A percentile compares a stretch with the other conserved stretches of the same genome.
phyloP scores from a whole-genome alignment of 2,888 invertebrate genomes.

The Pantelozetes paolii region DNA sequence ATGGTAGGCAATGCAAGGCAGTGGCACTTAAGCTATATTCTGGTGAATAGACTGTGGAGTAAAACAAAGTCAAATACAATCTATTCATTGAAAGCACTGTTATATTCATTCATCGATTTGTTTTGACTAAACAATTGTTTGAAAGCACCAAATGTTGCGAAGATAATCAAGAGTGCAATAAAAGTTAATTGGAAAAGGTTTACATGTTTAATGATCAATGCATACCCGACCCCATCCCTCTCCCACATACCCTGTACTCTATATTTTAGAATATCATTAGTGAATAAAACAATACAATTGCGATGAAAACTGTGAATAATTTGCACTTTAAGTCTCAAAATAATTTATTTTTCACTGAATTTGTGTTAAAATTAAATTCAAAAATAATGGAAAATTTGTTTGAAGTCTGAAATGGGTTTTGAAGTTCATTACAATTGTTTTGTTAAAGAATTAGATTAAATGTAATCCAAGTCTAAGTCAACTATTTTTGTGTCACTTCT shows the following conservation, averaged over 20 bases:
- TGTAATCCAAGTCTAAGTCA: no score
- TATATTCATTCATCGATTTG: constrained; percentile 37
- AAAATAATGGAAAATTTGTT: not conserved
- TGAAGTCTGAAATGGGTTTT: no score
- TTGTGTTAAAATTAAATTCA: not conserved
- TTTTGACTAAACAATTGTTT: constrained; percentile 36
- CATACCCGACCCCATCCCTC: not conserved
- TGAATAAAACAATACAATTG: not conserved
- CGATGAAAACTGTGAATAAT: constrained; percentile 6
- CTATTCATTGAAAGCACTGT: constrained; percentile 2
- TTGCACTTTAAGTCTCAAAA: constrained; percentile 7
- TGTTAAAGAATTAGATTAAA: no score
- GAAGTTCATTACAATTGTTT: no score
- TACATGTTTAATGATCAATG: constrained; percentile 25
- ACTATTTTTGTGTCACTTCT: no score
- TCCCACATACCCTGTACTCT: not conserved
- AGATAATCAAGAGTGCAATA: constrained; percentile 37
- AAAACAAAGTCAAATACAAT: constrained; percentile 9
- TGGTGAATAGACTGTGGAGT: not conserved
- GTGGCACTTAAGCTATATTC: constrained; percentile 21
- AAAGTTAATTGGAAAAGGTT: constrained; percentile 37
- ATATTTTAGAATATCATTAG: constrained; percentile 37
- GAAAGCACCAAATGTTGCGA: constrained; percentile 30
- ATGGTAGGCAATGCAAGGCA: no score
- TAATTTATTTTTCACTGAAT: not conserved